These are phyloP conservation scores for Phrynocephalus versicolor DNA, from an alignment of 2,113 vertebrate genomes.

Conservation along the genomic window DNA sequence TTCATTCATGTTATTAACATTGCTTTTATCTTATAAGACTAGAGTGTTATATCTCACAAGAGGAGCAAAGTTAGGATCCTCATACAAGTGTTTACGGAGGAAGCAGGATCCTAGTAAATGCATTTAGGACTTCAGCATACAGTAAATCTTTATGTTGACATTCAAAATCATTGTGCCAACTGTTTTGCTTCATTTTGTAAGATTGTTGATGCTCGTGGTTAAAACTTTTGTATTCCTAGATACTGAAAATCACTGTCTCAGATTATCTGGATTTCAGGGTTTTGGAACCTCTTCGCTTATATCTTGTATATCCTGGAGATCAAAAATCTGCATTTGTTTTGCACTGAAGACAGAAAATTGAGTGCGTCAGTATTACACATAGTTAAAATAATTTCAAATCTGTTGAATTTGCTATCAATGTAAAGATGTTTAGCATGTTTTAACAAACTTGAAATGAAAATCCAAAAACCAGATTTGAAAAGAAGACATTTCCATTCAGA, in stretches of 20 bases:
- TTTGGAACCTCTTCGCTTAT: constrained; percentile 26
- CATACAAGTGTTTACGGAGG: neutral
- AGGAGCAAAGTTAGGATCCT: neutral
- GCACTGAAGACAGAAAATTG: constrained; percentile 23
- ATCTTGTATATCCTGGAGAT: constrained; percentile 5
- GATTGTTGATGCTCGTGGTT: constrained; percentile 23
- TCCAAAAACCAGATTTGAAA: neutral
- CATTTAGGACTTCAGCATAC: neutral
- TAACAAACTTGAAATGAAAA: constrained; percentile 5
- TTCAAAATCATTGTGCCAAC: constrained; percentile 18
- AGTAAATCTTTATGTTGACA: neutral
- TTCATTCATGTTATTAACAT: constrained; percentile 13
- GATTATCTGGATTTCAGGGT: neutral
- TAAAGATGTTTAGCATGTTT: neutral
- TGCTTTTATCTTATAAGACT: constrained; percentile 45
- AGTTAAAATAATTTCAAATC: constrained; percentile 10
- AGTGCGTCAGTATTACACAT: constrained; percentile 9
- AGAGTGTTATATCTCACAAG: constrained; percentile 7
- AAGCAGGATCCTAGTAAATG: neutral
- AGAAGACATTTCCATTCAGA: neutral
- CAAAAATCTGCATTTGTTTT: constrained; percentile 30
- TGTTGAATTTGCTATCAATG: neutral
- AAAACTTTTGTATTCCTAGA: neutral
- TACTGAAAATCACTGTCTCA: constrained; percentile 27
- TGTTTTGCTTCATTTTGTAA: constrained; percentile 10